A percentile compares a stretch with the other conserved stretches of the same genome.
These are phyloP conservation scores for Sporophila hypoxantha DNA, from an alignment of 2,113 vertebrate species.

Conservation along the genomic window DNA sequence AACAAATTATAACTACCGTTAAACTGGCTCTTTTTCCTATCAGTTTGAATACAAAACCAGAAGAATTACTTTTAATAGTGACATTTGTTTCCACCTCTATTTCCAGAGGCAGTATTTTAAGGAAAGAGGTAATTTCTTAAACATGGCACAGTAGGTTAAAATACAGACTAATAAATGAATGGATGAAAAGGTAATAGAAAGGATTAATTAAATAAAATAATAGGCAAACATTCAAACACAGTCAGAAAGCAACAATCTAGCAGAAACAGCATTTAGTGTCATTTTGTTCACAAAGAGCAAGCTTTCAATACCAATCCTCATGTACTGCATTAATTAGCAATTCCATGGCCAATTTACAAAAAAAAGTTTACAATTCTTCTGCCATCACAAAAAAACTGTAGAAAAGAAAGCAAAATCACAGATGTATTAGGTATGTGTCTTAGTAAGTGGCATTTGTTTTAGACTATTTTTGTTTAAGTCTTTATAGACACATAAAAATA, in stretches of 20 bases:
- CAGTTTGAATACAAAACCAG: neutral
- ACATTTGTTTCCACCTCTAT: neutral
- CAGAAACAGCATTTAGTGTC: neutral
- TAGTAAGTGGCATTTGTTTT: rapidly evolving
- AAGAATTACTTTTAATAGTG: neutral
- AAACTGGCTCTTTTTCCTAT: neutral
- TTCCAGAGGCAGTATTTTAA: neutral
- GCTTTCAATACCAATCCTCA: neutral
- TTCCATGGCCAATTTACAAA: neutral
- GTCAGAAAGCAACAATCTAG: neutral
- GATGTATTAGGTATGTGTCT: neutral
- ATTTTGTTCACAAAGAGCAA: neutral
- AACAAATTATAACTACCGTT: neutral
- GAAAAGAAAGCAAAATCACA: neutral
- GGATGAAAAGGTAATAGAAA: neutral
- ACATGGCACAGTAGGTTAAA: neutral
- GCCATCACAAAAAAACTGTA: neutral
- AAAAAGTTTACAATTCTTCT: neutral
- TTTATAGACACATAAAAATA: neutral
- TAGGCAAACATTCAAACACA: neutral
- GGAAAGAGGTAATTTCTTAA: neutral
- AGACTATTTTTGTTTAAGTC: neutral
- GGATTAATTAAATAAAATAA: neutral
- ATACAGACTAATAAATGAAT: neutral
- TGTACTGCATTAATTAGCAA: neutral